Evolutionary conservation across 2,113 vertebrate genomes (phyloP).

Genomic region (Oryctolagus cuniculus): mOryCun1.1 NC_091433.1:30356501-30357000

Average conservation of each 20-base stretch:
- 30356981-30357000: neutral
- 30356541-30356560: conserved; percentile 18
- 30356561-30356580: neutral
- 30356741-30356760: neutral
- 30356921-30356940: neutral
- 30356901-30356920: neutral
- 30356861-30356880: neutral
- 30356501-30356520: neutral
- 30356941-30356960: neutral
- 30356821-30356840: neutral
- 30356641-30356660: neutral
- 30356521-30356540: neutral
- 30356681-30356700: conserved; percentile 39
- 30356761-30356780: conserved; percentile 37
- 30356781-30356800: neutral
- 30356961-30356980: neutral
- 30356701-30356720: neutral
- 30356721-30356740: neutral
- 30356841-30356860: neutral
- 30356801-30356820: neutral
- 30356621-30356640: neutral
- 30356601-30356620: neutral
- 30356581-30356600: neutral
- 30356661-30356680: conserved; percentile 35
- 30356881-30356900: neutral